Evolutionary conservation across 2,797 vertebrate species (phyloP), one percentile per base, ranked within the genome.

Genomic region (Cossypha caffra): DNA sequence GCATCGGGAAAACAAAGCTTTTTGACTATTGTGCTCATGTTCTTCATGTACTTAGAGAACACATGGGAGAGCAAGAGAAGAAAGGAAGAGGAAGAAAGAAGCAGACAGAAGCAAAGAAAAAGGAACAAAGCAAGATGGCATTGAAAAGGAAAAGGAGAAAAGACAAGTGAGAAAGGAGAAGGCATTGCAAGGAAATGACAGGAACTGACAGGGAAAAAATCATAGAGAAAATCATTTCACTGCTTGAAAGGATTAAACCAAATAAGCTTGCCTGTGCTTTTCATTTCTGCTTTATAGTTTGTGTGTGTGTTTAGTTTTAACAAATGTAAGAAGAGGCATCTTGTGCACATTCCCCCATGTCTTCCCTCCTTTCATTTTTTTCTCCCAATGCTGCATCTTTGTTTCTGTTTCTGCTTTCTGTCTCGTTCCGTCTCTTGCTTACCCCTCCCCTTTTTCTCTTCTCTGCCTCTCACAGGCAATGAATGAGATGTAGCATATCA

Each of bases 381-480:
- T 88, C 66, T 92, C 90, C 76, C 67, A 72, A 54, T 85, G 64
- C 86, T 29, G 67, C 86, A 80, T 91, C 95, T 96, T 95, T 96
- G 93, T 96, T 95, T 93, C 93, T 93, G 90, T 78, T 89, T 79
- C 81, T 90, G 87, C 86, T 88, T 92, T 91, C 90, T 66, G 17
- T 95, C 67, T 88, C 66, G 2, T 75, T 93, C 89, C 0, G 1
- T 86, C 79, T 92, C 78, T 64, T 58, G 71, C 63, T 76, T 67
- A 55, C 77, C 55, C 63, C 88, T 93, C 85, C 79, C 86, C 54
- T 91, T 94, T 92, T 84, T 81, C 77, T 80, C 67, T 80, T 82
- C 73, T 71, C 86, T 86, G 67, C 71, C 64, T 95, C 87, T 93
- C 79, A n/a, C 64, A 71, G 89, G 81, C 83, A 86, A 40, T 69